Percentiles rank a stretch among this genome's conserved stretches.
phyloP scores from a whole-genome alignment of 2,888 invertebrate genomes.

The Drosophila kanekoi region DNA sequence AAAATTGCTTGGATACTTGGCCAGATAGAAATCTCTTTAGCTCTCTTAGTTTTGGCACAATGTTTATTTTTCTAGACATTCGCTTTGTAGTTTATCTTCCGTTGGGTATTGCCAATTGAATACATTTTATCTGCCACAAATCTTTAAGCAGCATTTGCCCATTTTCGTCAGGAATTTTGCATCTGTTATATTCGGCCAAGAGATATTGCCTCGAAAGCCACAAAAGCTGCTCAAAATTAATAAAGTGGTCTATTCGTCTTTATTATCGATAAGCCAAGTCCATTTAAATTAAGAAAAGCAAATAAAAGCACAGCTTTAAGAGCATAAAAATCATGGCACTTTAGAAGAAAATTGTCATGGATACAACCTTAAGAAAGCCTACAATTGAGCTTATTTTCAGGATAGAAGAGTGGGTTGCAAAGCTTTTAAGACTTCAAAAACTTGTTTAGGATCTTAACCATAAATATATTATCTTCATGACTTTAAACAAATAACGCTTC shows the following conservation, averaged over 20 bases:
- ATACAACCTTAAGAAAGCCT: no score
- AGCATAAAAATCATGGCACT: neutral
- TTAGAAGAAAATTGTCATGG: no score
- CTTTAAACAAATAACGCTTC: no score
- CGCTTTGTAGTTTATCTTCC: constrained; percentile 27
- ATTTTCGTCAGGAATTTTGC: neutral
- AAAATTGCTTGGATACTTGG: constrained; percentile 17
- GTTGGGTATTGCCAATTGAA: constrained; percentile 21
- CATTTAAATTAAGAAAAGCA: neutral
- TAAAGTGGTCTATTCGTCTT: constrained; percentile 1
- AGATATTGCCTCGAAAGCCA: neutral
- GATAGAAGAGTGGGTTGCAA: no score
- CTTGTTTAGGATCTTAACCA: no score
- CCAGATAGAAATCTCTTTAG: constrained; percentile 13
- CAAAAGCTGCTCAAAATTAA: neutral
- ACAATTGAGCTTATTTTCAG: no score
- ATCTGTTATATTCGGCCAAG: neutral
- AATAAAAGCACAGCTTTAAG: neutral
- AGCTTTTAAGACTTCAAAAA: no score
- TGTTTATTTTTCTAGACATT: constrained; percentile 21
- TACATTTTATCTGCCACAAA: constrained; percentile 10
- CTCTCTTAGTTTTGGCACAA: neutral
- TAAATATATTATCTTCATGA: no score
- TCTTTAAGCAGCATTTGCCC: constrained; percentile 1
- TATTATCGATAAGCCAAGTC: neutral